Percentiles rank a stretch among this genome's conserved stretches.
Conservation (phyloP, 92 coral and sea anemone species). For the Palythoa grandiflora region DNA sequence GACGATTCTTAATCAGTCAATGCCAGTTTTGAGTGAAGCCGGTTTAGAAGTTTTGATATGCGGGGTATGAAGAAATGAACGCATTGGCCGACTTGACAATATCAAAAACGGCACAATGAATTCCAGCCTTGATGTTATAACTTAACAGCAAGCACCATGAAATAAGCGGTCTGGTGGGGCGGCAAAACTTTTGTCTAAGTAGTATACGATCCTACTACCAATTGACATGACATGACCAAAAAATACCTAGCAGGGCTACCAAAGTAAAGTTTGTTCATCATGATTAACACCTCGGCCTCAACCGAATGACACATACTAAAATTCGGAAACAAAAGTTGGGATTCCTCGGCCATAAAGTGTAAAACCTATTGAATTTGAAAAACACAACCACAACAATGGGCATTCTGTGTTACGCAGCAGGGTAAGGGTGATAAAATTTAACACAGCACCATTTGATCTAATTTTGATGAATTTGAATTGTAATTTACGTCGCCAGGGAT, state of each 20-base stretch:
- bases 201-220: conserved; percentile 38
- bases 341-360: conserved; percentile 1
- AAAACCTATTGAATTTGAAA: conserved; percentile 10
- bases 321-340: not conserved
- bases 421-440: not conserved
- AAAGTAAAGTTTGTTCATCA: conserved; percentile 31
- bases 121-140: too few species aligned
- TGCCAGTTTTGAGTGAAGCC: too few species aligned
- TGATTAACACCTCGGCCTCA: conserved; percentile 46
- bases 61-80: conserved; percentile 7
- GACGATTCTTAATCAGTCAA: not conserved
- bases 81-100: too few species aligned
- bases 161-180: not conserved
- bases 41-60: conserved; percentile 24
- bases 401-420: not conserved
- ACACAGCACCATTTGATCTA: too few species aligned
- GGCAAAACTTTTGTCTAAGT: conserved; percentile 15
- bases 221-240: conserved; percentile 40
- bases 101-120: too few species aligned
- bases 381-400: conserved; percentile 5
- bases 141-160: not conserved
- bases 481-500: too few species aligned
- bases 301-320: conserved; percentile 3
- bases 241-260: not conserved
- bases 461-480: too few species aligned